These are phyloP conservation scores for Coremacera marginata DNA, from an alignment of 2,888 invertebrate genomes.

Conservation along the genomic window DNA sequence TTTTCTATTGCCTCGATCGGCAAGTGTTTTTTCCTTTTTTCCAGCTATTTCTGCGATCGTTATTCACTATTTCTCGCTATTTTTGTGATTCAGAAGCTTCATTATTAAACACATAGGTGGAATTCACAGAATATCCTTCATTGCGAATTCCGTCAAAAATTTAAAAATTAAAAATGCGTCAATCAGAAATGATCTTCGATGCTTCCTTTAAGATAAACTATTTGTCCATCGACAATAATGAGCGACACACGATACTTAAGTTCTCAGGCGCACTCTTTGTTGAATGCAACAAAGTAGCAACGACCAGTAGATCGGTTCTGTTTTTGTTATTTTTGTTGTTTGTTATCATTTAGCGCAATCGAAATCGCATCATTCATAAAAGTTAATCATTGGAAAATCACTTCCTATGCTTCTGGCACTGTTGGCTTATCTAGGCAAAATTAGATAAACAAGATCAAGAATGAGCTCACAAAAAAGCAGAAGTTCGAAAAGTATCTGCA, in stretches of 20 bases:
- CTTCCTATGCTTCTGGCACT: slow-evolving; percentile 53
- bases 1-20: no score
- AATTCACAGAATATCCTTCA: no score
- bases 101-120: no score
- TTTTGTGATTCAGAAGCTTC: no score
- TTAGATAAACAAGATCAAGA: slow-evolving; percentile 9
- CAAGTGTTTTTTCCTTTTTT: no score
- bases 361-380: slow-evolving; percentile 53
- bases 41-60: no score
- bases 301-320: slow-evolving; percentile 17
- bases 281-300: slow-evolving; percentile 31
- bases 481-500: not conserved
- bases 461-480: not conserved
- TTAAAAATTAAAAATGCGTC: not conserved
- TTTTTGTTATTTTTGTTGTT: slow-evolving; percentile 2
- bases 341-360: slow-evolving; percentile 42
- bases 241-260: not conserved
- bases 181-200: slow-evolving; percentile 52
- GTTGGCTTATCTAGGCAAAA: not conserved
- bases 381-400: slow-evolving; percentile 67
- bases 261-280: not conserved
- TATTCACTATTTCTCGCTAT: no score
- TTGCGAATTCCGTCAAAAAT: no score
- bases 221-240: not conserved
- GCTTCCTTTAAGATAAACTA: slow-evolving; percentile 54